These are phyloP conservation scores for Luehdorfia chinensis DNA, from an alignment of 1,140 invertebrate species.

Conservation along the genomic window DNA sequence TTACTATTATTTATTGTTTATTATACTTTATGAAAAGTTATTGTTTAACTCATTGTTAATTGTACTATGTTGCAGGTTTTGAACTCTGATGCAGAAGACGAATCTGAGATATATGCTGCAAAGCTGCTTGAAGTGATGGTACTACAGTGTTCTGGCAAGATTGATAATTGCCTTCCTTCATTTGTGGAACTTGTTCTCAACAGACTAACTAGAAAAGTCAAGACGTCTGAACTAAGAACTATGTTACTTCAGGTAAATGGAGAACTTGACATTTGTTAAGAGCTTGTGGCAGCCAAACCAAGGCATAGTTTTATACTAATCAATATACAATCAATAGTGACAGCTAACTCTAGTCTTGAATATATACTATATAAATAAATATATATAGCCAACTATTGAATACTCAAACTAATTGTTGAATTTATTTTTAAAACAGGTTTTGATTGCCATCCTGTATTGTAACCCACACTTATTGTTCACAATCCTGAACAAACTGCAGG, in stretches of 20 bases:
- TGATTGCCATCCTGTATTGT: slow-evolving; percentile 98
- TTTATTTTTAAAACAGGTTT: slow-evolving; percentile 54
- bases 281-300: too few species aligned
- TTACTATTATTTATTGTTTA: too few species aligned
- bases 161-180: slow-evolving; percentile 92
- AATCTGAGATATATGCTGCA: slow-evolving; percentile 97
- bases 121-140: slow-evolving; percentile 98
- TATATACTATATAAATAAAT: too few species aligned
- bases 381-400: too few species aligned
- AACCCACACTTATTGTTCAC: slow-evolving; percentile 91
- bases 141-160: slow-evolving; percentile 93
- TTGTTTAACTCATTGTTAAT: too few species aligned
- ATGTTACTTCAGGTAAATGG: slow-evolving; percentile 97
- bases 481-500: slow-evolving; percentile 87
- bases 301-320: too few species aligned
- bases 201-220: slow-evolving; percentile 90
- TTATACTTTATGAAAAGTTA: too few species aligned
- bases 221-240: slow-evolving; percentile 93
- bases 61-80: slow-evolving; percentile 75
- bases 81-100: slow-evolving; percentile 91
- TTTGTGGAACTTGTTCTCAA: slow-evolving; percentile 94
- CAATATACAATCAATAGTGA: too few species aligned
- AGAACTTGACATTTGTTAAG: too few species aligned
- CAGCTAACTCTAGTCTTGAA: too few species aligned
- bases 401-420: too few species aligned